Conservation (phyloP, 1,140 invertebrate genomes). For the Drosophila saltans region DNA sequence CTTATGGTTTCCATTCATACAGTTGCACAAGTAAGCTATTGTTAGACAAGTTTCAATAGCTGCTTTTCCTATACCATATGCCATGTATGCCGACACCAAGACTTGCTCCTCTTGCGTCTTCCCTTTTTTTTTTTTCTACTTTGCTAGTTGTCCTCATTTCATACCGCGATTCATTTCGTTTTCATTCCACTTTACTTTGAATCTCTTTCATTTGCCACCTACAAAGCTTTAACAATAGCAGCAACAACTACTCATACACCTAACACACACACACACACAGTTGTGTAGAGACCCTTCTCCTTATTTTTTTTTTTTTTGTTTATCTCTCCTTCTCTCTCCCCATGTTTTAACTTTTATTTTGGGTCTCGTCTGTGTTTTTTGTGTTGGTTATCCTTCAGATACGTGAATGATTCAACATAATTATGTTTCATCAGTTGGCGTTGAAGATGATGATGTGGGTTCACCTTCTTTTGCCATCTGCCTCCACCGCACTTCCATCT, state of each 20-base stretch:
- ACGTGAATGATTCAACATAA: conserved; percentile 76
- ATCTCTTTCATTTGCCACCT: conserved; percentile 30
- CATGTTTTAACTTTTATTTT: conserved; percentile 33
- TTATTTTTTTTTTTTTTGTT: background rate
- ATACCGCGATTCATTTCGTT: conserved; percentile 22
- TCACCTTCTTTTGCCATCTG: background rate
- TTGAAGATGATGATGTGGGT: conserved; percentile 36
- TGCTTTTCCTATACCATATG: background rate
- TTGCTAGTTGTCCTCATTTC: conserved; percentile 21
- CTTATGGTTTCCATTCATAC: conserved; percentile 19
- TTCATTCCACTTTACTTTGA: conserved; percentile 14
- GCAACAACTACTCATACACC: conserved; percentile 2
- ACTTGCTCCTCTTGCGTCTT: background rate
- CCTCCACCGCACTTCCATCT: background rate
- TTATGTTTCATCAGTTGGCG: conserved; percentile 64
- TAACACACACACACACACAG: conserved; percentile 2
- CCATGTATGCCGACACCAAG: background rate
- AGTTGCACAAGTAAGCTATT: conserved; percentile 7
- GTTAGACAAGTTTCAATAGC: conserved; percentile 12
- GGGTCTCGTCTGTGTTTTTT: conserved; percentile 29
- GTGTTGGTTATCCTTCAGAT: conserved; percentile 55
- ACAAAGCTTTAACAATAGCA: conserved; percentile 25
- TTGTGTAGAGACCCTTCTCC: background rate
- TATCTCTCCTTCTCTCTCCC: background rate
- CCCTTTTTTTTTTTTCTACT: background rate